A percentile compares a stretch with the other conserved stretches of the same genome.
Conservation (phyloP, 2,113 vertebrate genomes). For the Pomatostomus ruficeps region DNA sequence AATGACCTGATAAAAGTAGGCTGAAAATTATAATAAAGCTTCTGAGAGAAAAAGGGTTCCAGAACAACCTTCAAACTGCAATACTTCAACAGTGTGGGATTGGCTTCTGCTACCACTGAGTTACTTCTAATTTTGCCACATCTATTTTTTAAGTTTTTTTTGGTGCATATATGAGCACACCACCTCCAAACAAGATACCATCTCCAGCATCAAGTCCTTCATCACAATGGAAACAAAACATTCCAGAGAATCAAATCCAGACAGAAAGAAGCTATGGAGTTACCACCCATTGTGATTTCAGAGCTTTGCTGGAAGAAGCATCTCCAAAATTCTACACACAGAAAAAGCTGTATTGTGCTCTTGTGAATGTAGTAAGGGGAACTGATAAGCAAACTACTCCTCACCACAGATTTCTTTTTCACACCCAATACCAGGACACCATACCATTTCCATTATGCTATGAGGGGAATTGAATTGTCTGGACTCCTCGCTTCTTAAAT, state of each 20-base stretch:
- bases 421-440: not conserved
- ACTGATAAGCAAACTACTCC: not conserved
- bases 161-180: accelerated
- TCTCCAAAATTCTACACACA: not conserved
- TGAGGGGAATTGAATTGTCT: accelerated
- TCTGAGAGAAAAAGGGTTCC: not conserved
- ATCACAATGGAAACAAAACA: not conserved
- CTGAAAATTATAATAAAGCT: not conserved
- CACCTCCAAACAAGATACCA: not conserved
- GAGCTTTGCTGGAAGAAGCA: not conserved
- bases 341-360: accelerated
- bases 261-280: not conserved
- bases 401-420: not conserved
- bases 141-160: not conserved
- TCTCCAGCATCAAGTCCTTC: not conserved
- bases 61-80: not conserved
- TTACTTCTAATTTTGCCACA: not conserved
- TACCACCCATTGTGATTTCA: not conserved
- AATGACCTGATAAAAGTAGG: not conserved
- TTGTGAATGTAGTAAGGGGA: not conserved
- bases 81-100: accelerated
- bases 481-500: not conserved
- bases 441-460: accelerated
- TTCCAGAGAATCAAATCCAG: not conserved
- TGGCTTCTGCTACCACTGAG: not conserved